Percentiles rank a stretch among this genome's conserved stretches.
These are phyloP conservation scores for Nebria salina DNA, from an alignment of 2,888 invertebrate species.

Conservation along the genomic window DNA sequence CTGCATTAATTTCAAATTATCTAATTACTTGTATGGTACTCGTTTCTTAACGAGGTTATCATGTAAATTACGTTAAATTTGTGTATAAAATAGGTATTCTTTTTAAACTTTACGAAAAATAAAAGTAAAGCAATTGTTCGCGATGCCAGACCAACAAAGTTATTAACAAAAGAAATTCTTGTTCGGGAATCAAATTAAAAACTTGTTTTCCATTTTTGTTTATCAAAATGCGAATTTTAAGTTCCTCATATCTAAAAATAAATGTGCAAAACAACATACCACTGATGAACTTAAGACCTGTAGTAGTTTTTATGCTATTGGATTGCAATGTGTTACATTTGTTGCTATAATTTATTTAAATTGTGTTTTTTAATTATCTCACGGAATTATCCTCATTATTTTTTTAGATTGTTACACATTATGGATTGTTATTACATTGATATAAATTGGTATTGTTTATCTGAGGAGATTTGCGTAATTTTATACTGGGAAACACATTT, in stretches of 20 bases:
- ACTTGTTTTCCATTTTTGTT: background rate
- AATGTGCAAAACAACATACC: background rate
- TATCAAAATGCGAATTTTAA: background rate
- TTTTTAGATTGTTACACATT: too few species aligned
- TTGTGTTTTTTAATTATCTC: too few species aligned
- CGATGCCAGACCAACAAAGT: background rate
- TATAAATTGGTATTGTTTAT: too few species aligned
- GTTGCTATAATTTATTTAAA: too few species aligned
- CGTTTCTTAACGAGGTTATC: slow-evolving; percentile 16
- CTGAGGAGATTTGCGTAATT: too few species aligned
- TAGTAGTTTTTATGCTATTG: background rate
- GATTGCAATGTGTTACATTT: too few species aligned
- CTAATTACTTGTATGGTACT: slow-evolving; percentile 14
- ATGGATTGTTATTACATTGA: too few species aligned
- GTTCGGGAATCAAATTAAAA: background rate
- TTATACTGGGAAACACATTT: too few species aligned
- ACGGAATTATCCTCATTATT: too few species aligned
- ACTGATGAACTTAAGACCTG: background rate
- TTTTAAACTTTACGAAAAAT: background rate
- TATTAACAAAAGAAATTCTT: background rate
- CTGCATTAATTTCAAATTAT: slow-evolving; percentile 14
- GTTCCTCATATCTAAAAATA: slow-evolving; percentile 1
- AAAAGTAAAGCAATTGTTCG: background rate
- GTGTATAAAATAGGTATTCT: slow-evolving; percentile 2
- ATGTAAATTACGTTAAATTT: slow-evolving; percentile 12